Base-by-base conservation (phyloP, 1,140 invertebrate genomes). In the Drosophila navojoa region DNA sequence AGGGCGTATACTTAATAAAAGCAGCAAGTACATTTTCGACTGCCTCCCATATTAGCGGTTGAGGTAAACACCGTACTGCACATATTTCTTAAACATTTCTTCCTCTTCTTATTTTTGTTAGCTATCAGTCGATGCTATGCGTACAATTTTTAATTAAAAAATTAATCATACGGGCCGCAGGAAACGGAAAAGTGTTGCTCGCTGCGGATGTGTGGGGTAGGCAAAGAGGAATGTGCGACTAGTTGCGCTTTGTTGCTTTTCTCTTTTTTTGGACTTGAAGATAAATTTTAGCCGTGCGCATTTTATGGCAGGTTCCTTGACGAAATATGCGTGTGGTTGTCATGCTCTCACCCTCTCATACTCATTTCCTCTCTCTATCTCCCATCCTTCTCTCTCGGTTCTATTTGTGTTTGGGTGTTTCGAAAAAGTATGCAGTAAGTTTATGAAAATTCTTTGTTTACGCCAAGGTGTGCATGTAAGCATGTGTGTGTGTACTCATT, bases 401-500 rank as follows among this genome's bases (percentile, higher is more conserved):
- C 11, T 50, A 68, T n/a, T 53, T 53, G 57, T 38, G 50, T 77
- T 19, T 35, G 49, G 29, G 59, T 61, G 38, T 47, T 59, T 73
- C 35, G 55, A 38, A 58, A 86, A 85, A 77, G 66, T 81, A 73
- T 81, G 81, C 75, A 74, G 74, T 79, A 82, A 82, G 82, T 86
- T 86, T 87, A 82, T 86, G 82, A 86, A 86, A 87, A 86, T 86
- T 87, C 82, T 81, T 87, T 74, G 76, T 68, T 81, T 76, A 76
- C 81, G 61, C 45, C 53, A 68, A 86, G 71, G 71, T 80, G 69
- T 55, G n/a, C 22, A 16, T 27, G 63, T 29, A 29, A 40, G 38
- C 49, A 9, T 38, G 35, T 11, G 35, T n/a, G n/a, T n/a, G n/a
- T n/a, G n/a, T n/a, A n/a, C n/a, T n/a, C n/a, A n/a, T n/a, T n/a